Evolutionary conservation across 2,113 vertebrate species (phyloP), one percentile per base, ranked within the genome.

Genomic region (Psittacus erithacus): DNA sequence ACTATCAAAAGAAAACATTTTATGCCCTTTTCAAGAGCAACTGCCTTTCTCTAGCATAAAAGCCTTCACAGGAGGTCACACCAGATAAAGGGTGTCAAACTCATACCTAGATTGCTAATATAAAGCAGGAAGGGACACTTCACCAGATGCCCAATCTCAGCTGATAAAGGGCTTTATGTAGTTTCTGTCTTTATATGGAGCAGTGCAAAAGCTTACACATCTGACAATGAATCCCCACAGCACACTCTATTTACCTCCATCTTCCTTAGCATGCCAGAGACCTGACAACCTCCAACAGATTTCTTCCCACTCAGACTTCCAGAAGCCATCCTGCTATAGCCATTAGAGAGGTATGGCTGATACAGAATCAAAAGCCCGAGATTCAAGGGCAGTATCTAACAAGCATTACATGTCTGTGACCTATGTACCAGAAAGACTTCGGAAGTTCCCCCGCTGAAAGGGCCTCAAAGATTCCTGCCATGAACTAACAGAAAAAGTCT

Each of bases 201-300:
- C 43, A 82, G 73, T 9, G 44, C 8, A 68, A 68, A 60, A 24
- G 55, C 70, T 75, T 50, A 68, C 16, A 15, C 3, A 71, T n/a
- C 20, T 1, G 0, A n/a, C 44, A 43, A 28, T 27, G 17, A 50
- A 46, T 17, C 16, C 25, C 11, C 35, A 73, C 52, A 52, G 59
- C 2, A 6, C 38, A 27, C 22, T 25, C 22, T 25, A 10, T 59
- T 64, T 64, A 86, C 3, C 38, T 9, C 38, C 43, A n/a, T 67
- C 23, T 74, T 90, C 38, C 31, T 65, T 43, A 63, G 27, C 14
- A 38, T 23, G 14, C 25, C 18, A 90, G 13, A 2, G 1, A 81
- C 33, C 17, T 1, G 2, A 55, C 0, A 14, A 73, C n/a, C 9
- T 28, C 1, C 4, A 73, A 43, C 5, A 62, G 13, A 27, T 44